Conservation (phyloP, 2,113 vertebrate genomes). For the Xiphophorus couchianus region DNA sequence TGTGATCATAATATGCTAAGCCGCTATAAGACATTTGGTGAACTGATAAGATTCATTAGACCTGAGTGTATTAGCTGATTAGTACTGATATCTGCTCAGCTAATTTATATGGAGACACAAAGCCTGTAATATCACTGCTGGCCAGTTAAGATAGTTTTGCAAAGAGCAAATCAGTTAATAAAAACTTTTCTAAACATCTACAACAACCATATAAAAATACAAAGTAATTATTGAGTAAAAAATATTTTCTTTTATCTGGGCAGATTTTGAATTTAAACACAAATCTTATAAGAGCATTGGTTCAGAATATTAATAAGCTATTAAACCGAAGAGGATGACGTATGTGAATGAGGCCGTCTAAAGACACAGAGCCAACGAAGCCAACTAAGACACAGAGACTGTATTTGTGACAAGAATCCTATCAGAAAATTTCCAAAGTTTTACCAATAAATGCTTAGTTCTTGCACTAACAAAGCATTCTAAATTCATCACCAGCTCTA, state of each 20-base stretch:
- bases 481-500: neutral
- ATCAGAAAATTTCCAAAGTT: neutral
- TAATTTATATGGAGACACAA: conserved; percentile 29
- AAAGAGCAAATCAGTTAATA: conserved; percentile 31
- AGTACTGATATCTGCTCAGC: conserved; percentile 40
- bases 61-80: conserved; percentile 72
- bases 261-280: neutral
- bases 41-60: conserved; percentile 69
- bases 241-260: neutral
- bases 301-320: conserved; percentile 13
- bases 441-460: neutral
- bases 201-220: neutral
- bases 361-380: neutral
- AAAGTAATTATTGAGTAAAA: conserved; percentile 19
- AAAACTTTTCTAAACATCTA: conserved; percentile 5
- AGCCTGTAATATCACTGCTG: conserved; percentile 41
- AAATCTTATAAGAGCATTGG: conserved; percentile 23
- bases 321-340: conserved; percentile 5
- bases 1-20: conserved; percentile 64
- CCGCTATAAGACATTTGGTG: conserved; percentile 81
- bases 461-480: neutral
- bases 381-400: neutral
- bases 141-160: conserved; percentile 38
- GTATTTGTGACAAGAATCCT: neutral
- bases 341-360: conserved; percentile 10